phyloP scores from a whole-genome alignment of 2,888 invertebrate genomes.

The Norana najaformis region DNA sequence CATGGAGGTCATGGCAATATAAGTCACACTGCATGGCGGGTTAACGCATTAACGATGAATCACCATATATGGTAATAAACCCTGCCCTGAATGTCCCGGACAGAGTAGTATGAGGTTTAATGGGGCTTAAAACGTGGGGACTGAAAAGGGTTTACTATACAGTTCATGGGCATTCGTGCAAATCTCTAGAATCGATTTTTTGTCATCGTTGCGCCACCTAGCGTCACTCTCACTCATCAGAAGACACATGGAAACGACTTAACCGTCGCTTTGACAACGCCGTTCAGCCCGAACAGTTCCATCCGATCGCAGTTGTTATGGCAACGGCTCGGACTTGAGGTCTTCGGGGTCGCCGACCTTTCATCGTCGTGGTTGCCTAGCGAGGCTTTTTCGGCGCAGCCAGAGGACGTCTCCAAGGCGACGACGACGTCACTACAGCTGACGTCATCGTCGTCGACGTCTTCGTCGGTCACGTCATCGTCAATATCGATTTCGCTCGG shows the following conservation, averaged over 20 bases:
- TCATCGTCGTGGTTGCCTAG: neutral
- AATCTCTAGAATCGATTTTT: neutral
- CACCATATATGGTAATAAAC: too few relatives aligned
- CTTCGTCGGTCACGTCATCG: neutral
- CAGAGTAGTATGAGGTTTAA: too few relatives aligned
- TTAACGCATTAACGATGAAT: too few relatives aligned
- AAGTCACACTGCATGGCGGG: too few relatives aligned
- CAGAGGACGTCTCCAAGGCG: neutral
- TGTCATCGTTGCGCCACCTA: neutral
- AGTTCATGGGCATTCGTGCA: too few relatives aligned
- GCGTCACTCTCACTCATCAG: neutral
- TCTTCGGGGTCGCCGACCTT: neutral
- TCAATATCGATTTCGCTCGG: constrained; percentile 4
- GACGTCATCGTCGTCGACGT: constrained; percentile 22
- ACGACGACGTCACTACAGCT: constrained; percentile 17
- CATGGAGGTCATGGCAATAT: too few relatives aligned
- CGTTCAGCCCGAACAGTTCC: neutral
- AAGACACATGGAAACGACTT: constrained; percentile 24
- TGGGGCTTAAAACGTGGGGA: neutral
- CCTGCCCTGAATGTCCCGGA: too few relatives aligned
- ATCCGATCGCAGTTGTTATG: constrained; percentile 3
- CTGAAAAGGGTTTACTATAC: neutral
- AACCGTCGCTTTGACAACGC: constrained; percentile 23
- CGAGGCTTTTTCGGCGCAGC: neutral
- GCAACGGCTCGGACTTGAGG: neutral